Conservation (phyloP, 2,888 invertebrate genomes). For the Andrena bucephala region DNA sequence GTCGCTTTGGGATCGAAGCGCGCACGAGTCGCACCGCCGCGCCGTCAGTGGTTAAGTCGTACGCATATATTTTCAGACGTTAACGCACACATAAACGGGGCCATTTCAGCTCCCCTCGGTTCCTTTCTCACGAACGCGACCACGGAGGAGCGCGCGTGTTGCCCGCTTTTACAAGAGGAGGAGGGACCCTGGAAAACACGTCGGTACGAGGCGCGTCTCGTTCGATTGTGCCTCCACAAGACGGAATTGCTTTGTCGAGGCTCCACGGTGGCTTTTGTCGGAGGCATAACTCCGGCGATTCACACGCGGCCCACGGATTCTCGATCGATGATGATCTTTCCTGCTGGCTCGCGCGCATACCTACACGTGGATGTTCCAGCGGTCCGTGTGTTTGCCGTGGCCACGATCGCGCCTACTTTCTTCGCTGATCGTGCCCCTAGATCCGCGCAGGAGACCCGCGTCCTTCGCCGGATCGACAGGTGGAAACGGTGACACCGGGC, state of each 20-base stretch:
- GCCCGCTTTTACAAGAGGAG: conserved; percentile 41
- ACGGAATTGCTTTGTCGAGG: conserved; percentile 74
- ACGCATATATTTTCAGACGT: conserved; percentile 43
- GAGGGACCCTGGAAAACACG: conserved; percentile 45
- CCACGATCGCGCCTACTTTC: conserved; percentile 51
- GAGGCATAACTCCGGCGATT: conserved; percentile 77
- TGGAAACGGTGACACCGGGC: conserved; percentile 32
- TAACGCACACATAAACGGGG: conserved; percentile 34
- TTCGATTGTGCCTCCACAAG: conserved; percentile 71
- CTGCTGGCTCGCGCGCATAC: conserved; percentile 43
- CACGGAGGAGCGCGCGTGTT: conserved; percentile 11
- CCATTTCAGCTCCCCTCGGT: conserved; percentile 20
- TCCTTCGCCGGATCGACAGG: conserved; percentile 46
- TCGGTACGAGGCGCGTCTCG: conserved; percentile 70
- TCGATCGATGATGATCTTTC: conserved; percentile 67
- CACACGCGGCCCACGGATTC: conserved; percentile 81
- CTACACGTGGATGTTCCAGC: conserved; percentile 30
- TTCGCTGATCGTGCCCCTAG: conserved; percentile 25
- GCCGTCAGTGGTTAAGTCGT: conserved; percentile 10
- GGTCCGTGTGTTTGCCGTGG: conserved; percentile 30
- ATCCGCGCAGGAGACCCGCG: conserved; percentile 37
- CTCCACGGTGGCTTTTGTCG: conserved; percentile 69
- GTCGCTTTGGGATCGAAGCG: not conserved
- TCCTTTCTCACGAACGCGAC: conserved; percentile 51
- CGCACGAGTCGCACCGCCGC: not conserved